phyloP scores from a whole-genome alignment of 2,888 invertebrate species.

The Caenorhabditis sp. region DNA sequence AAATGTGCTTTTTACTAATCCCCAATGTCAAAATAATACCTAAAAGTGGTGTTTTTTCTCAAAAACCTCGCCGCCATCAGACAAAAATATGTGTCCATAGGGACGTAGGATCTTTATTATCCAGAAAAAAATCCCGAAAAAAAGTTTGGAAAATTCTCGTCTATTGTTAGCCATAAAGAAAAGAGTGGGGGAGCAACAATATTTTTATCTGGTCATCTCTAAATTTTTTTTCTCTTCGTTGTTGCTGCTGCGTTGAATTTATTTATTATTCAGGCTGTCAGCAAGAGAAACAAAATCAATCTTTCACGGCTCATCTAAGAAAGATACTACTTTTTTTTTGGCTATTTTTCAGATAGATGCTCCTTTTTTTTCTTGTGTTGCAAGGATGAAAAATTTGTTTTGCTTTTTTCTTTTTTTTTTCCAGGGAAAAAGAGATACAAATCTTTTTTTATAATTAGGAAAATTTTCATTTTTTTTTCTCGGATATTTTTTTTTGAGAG shows the following conservation, averaged over 20 bases:
- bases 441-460: neutral
- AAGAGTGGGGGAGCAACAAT: neutral
- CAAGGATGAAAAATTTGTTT: neutral
- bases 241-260: slow-evolving; percentile 18
- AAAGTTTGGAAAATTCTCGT: neutral
- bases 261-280: neutral
- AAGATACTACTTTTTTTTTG: neutral
- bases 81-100: neutral
- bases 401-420: neutral
- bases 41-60: neutral
- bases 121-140: too few species aligned
- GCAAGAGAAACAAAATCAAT: slow-evolving; percentile 6
- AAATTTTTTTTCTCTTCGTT: slow-evolving; percentile 23
- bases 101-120: neutral
- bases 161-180: neutral
- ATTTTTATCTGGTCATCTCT: slow-evolving; percentile 7
- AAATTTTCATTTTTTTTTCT: neutral
- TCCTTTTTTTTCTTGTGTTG: slow-evolving; percentile 24
- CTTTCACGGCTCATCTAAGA: slow-evolving; percentile 10
- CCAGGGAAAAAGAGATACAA: neutral
- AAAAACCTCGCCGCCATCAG: neutral
- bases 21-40: too few species aligned
- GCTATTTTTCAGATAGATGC: slow-evolving; percentile 2
- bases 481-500: too few species aligned
- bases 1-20: too few species aligned